These are phyloP conservation scores for Nanorana parkeri DNA, from an alignment of 2,113 vertebrate species.

Conservation along the genomic window DNA sequence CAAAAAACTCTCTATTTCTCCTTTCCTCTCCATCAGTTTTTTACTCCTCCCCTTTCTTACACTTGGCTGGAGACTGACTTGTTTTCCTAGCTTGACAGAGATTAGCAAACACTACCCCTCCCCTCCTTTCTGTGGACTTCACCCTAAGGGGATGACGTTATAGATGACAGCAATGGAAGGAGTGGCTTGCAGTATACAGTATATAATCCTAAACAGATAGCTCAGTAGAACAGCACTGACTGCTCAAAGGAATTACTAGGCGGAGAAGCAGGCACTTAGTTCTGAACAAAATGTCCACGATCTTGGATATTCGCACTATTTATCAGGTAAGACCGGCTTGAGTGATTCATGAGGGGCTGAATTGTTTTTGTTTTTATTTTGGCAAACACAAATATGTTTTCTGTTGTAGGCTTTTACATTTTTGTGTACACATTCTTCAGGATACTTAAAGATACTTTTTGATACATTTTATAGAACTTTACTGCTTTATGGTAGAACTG, in stretches of 20 bases:
- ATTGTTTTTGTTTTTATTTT: background rate
- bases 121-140: constrained; percentile 23
- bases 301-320: constrained; percentile 57
- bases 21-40: background rate
- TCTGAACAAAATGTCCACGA: constrained; percentile 55
- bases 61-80: constrained; percentile 27
- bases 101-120: constrained; percentile 45
- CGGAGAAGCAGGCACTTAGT: constrained; percentile 8
- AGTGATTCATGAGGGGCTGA: background rate
- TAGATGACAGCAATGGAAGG: background rate
- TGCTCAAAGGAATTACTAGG: constrained; percentile 18
- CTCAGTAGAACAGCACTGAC: constrained; percentile 13
- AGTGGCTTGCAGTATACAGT: constrained; percentile 1
- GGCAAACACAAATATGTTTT: background rate
- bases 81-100: constrained; percentile 42
- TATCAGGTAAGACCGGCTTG: constrained; percentile 53
- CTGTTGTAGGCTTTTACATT: no score
- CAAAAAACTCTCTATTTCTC: background rate
- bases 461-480: background rate
- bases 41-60: background rate
- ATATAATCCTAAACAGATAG: background rate
- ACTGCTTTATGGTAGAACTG: background rate
- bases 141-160: constrained; percentile 41
- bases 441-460: background rate
- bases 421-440: no score